These are phyloP conservation scores for Luehdorfia chinensis DNA, from an alignment of 1,140 invertebrate genomes.

Conservation along the genomic window DNA sequence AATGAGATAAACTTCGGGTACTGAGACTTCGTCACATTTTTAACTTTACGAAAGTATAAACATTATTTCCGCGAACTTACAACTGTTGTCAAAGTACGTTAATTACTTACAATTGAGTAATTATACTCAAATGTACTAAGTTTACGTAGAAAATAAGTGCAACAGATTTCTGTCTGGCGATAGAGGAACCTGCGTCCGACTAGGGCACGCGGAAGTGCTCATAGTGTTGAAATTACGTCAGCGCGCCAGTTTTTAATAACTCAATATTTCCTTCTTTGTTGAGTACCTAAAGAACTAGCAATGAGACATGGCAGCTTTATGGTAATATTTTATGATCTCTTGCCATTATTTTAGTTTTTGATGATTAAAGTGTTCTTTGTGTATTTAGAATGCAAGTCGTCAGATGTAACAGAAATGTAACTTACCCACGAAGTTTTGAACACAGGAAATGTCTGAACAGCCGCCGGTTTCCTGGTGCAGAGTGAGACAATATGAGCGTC, in stretches of 20 bases:
- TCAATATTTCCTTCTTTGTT: conserved; percentile 67
- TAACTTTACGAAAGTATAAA: conserved; percentile 41
- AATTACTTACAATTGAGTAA: conserved; percentile 1
- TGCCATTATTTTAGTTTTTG: not conserved
- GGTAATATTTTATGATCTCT: not conserved
- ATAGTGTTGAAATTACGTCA: conserved; percentile 61
- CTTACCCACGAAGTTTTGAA: conserved; percentile 33
- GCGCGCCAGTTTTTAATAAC: conserved; percentile 70
- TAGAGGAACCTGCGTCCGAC: conserved; percentile 26
- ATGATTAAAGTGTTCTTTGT: no score
- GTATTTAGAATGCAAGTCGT: not conserved
- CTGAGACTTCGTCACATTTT: conserved; percentile 66
- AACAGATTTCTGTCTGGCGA: conserved; percentile 15
- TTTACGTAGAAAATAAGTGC: conserved; percentile 10
- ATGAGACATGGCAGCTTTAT: not conserved
- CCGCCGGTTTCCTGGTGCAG: conserved; percentile 59
- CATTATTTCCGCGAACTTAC: conserved; percentile 54
- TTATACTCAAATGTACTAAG: conserved; percentile 1
- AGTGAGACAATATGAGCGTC: conserved; percentile 62
- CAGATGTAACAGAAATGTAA: conserved; percentile 7
- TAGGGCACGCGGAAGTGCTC: conserved; percentile 68
- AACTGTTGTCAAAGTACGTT: conserved; percentile 38
- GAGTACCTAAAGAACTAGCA: conserved; percentile 21
- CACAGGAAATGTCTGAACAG: conserved; percentile 60
- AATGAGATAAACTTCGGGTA: conserved; percentile 71